Percentiles rank a stretch among this genome's conserved stretches.
These are phyloP conservation scores for Megaptera novaeangliae DNA, from an alignment of 2,113 vertebrate genomes.

Conservation along the genomic window DNA sequence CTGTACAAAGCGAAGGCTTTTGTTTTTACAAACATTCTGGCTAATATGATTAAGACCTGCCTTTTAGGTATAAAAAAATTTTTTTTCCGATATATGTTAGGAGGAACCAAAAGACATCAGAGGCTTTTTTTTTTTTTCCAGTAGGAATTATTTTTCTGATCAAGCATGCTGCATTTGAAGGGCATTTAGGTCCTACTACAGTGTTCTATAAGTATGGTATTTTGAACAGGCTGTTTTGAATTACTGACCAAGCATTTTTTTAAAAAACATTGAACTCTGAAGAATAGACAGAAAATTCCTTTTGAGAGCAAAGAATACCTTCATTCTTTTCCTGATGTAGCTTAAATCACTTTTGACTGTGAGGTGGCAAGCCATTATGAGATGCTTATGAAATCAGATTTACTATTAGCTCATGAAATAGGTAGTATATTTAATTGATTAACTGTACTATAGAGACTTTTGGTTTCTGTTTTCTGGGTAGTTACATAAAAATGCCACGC, in stretches of 20 bases:
- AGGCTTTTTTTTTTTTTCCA: background rate
- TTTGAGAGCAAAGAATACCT: constrained; percentile 32
- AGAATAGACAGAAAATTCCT: constrained; percentile 56
- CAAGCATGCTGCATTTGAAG: constrained; percentile 27
- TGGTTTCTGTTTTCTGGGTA: constrained; percentile 21
- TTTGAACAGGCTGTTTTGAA: constrained; percentile 58
- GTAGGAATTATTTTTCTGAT: constrained; percentile 14
- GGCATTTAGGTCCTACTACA: background rate
- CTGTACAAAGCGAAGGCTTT: background rate
- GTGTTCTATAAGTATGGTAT: constrained; percentile 44
- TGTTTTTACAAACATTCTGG: constrained; percentile 9
- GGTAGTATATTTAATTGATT: constrained; percentile 43
- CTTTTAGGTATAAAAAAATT: background rate
- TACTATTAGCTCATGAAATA: constrained; percentile 33
- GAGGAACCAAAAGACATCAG: background rate
- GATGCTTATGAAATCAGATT: constrained; percentile 47
- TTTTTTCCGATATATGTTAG: background rate
- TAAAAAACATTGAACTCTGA: background rate
- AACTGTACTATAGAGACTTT: background rate
- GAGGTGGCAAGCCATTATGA: constrained; percentile 38
- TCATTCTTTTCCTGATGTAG: constrained; percentile 13
- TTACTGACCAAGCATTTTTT: constrained; percentile 18
- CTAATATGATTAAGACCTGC: background rate
- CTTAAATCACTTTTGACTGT: constrained; percentile 23
- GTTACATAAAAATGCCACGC: constrained; percentile 13